Conservation (phyloP, 2,797 vertebrate species). For the Sparus aurata region DNA sequence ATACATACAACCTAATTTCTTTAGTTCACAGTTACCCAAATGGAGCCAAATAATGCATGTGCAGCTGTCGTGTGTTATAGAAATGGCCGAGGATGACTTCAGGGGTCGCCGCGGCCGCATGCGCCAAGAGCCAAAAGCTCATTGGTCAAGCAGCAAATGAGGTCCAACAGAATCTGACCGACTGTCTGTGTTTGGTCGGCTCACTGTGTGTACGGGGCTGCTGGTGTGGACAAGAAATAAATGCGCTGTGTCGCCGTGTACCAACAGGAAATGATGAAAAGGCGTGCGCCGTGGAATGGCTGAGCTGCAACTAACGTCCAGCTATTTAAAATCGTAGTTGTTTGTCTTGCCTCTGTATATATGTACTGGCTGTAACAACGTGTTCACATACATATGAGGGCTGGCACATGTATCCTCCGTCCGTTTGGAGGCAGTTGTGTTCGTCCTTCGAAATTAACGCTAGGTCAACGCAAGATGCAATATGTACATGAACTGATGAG, state of each 20-base stretch:
- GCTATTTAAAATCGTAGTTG: background rate
- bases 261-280: constrained; percentile 11
- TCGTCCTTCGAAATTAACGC: no score
- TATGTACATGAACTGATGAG: no score
- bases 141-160: constrained; percentile 64
- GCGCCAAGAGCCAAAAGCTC: constrained; percentile 49
- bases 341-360: background rate
- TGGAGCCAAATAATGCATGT: constrained; percentile 65
- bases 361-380: no score
- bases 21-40: constrained; percentile 32
- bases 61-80: constrained; percentile 58
- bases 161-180: constrained; percentile 63
- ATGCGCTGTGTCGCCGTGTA: constrained; percentile 10
- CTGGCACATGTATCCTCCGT: no score
- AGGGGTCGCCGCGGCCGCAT: constrained; percentile 62
- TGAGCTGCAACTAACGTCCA: constrained; percentile 2
- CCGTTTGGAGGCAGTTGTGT: no score
- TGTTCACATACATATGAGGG: no score
- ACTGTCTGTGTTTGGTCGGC: constrained; percentile 58
- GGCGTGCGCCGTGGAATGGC: background rate
- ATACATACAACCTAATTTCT: constrained; percentile 43
- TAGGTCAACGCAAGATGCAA: no score
- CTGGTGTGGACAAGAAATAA: constrained; percentile 28
- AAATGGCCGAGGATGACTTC: constrained; percentile 56
- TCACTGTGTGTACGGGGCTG: constrained; percentile 49